A percentile compares a stretch with the other conserved stretches of the same genome.
phyloP scores from a whole-genome alignment of 2,888 invertebrate genomes.

The Lasioglossum pauxillum region DNA sequence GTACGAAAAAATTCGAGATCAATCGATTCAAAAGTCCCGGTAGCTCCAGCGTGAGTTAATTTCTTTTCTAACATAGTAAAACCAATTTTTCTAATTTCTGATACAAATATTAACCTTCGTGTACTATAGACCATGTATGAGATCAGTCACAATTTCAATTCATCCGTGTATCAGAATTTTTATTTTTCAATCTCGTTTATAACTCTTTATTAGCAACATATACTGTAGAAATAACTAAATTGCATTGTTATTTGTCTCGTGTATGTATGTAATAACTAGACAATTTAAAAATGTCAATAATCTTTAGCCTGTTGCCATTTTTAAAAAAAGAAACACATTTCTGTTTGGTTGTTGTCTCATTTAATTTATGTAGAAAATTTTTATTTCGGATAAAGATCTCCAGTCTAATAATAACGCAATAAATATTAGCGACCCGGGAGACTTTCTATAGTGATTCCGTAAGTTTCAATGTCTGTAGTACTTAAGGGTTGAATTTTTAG shows the following conservation, averaged over 20 bases:
- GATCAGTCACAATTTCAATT: not conserved
- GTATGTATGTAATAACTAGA: not conserved
- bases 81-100: not conserved
- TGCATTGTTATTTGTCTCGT: not conserved
- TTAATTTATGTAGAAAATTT: not conserved
- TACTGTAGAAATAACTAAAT: not conserved
- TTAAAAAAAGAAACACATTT: not conserved
- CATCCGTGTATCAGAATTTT: not conserved
- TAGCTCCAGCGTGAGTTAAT: not conserved
- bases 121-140: no score
- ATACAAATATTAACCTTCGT: no score
- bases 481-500: not conserved
- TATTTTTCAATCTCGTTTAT: not conserved
- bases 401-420: not conserved
- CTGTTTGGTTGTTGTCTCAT: not conserved
- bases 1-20: not conserved
- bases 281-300: not conserved
- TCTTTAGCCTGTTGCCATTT: not conserved
- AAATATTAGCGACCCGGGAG: not conserved
- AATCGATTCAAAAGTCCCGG: not conserved
- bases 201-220: not conserved
- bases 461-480: not conserved
- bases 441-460: not conserved
- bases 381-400: not conserved
- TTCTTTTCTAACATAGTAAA: not conserved